These are phyloP conservation scores for Theretra japonica DNA, from an alignment of 2,888 invertebrate genomes.

Conservation along the genomic window DNA sequence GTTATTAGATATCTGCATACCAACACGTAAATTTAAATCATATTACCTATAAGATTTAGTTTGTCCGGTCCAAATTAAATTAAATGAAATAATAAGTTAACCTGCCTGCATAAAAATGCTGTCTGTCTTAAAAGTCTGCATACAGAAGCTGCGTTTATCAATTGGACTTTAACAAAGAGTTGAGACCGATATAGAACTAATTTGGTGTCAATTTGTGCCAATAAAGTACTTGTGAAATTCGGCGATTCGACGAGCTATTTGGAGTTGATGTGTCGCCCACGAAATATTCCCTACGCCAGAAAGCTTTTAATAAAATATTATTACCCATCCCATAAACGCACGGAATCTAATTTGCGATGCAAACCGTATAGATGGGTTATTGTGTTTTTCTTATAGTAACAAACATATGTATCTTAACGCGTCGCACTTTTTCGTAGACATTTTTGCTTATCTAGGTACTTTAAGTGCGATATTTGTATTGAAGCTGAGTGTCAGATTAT, in stretches of 20 bases:
- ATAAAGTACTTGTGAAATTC: conserved; percentile 16
- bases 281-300: conserved; percentile 36
- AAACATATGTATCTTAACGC: conserved; percentile 15
- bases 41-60: too few species aligned
- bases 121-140: too few species aligned
- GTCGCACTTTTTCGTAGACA: neutral
- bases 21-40: too few species aligned
- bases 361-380: conserved; percentile 28
- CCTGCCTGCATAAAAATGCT: too few species aligned
- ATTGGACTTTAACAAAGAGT: neutral
- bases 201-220: conserved; percentile 13
- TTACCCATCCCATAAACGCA: conserved; percentile 44
- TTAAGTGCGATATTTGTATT: too few species aligned
- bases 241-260: conserved; percentile 14
- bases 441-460: too few species aligned
- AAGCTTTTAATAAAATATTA: conserved; percentile 54
- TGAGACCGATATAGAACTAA: neutral
- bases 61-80: too few species aligned
- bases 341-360: conserved; percentile 45
- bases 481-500: too few species aligned
- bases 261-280: conserved; percentile 17
- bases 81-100: neutral
- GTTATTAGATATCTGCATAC: too few species aligned
- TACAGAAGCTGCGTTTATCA: neutral
- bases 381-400: conserved; percentile 21